phyloP scores from a whole-genome alignment of 2,797 vertebrate species.

The Gadopsis marmoratus region DNA sequence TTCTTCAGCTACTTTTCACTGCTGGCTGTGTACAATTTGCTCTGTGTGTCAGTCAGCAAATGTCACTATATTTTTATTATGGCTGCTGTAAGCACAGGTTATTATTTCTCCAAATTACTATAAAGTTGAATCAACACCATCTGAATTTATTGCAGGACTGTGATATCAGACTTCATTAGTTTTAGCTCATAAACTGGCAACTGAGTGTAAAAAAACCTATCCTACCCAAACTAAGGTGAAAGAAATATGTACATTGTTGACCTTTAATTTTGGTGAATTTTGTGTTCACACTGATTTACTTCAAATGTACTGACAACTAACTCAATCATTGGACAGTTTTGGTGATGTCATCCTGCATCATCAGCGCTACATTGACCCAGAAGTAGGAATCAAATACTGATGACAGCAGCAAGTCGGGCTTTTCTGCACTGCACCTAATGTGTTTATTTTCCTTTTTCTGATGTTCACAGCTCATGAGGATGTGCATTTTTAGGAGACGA shows the following conservation, averaged over 20 bases:
- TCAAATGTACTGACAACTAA: background rate
- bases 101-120: background rate
- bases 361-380: background rate
- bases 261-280: background rate
- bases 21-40: constrained; percentile 11
- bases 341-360: background rate
- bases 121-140: background rate
- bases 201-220: background rate
- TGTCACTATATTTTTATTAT: background rate
- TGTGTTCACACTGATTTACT: background rate
- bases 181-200: background rate
- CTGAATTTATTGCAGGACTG: background rate
- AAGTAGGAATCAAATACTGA: background rate
- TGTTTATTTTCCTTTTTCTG: background rate
- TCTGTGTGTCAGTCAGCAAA: constrained; percentile 34
- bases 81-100: background rate
- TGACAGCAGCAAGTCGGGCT: background rate
- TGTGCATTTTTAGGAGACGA: background rate
- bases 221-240: background rate
- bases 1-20: constrained; percentile 30
- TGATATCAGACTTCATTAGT: background rate
- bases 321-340: background rate
- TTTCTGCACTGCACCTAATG: background rate
- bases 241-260: background rate
- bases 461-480: background rate